Evolutionary conservation across 2,113 vertebrate species (phyloP).

Genomic region (Hypanus sabinus): DNA sequence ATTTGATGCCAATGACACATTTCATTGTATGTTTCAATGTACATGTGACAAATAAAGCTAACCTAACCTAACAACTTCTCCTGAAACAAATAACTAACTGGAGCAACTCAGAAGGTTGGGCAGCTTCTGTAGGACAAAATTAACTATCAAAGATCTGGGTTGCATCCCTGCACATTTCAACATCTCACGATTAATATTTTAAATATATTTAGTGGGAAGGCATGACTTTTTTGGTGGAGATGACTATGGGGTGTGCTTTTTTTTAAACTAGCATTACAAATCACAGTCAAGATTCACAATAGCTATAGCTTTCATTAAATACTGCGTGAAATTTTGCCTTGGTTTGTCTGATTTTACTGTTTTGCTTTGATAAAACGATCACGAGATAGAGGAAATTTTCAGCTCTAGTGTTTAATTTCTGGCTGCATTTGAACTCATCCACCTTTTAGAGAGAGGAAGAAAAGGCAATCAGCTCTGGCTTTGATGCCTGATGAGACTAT

Average conservation of each 20-base stretch:
- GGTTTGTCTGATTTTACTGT: not conserved
- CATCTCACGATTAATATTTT: not conserved
- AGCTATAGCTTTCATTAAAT: not conserved
- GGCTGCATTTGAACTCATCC: not conserved
- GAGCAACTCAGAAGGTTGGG: too few species aligned
- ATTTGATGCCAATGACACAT: too few species aligned
- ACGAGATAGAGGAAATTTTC: not conserved
- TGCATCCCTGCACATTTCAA: too few species aligned
- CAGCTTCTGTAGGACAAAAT: too few species aligned
- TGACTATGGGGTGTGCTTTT: not conserved
- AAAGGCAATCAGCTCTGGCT: not conserved
- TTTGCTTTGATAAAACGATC: not conserved
- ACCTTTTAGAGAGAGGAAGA: not conserved
- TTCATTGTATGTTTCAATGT: too few species aligned
- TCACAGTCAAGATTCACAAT: not conserved
- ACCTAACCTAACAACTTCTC: too few species aligned
- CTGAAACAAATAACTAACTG: too few species aligned
- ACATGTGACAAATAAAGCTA: too few species aligned
- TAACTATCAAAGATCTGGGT: too few species aligned
- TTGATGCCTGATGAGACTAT: not conserved
- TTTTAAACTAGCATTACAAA: not conserved
- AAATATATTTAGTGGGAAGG: not conserved
- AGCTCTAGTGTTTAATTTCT: not conserved
- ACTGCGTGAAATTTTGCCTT: not conserved
- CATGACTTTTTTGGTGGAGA: not conserved